phyloP scores from a whole-genome alignment of 1,140 invertebrate genomes.

The Alviniconcha marisindica region DNA sequence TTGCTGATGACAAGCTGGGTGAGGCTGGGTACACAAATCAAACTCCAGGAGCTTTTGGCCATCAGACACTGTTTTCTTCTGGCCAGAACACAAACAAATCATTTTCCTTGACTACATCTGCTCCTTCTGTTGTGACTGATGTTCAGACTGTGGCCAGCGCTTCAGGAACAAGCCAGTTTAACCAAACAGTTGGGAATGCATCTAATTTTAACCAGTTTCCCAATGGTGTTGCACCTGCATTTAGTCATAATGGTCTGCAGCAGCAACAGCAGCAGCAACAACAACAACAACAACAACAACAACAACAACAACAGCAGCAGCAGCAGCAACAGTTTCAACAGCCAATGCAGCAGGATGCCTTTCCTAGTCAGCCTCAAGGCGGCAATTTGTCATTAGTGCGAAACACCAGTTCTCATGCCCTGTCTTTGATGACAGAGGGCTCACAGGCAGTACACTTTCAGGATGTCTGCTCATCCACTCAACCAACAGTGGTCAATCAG shows the following conservation, averaged over 20 bases:
- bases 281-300: slow-evolving; percentile 27
- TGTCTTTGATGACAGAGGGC: neutral
- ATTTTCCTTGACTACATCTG: neutral
- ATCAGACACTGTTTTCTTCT: neutral
- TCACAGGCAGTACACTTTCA: neutral
- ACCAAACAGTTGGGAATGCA: neutral
- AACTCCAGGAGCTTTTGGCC: neutral
- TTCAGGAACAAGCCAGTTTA: neutral
- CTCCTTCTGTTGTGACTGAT: neutral
- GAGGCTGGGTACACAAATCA: neutral
- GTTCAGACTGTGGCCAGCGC: neutral
- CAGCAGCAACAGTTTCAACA: neutral
- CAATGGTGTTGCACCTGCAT: neutral
- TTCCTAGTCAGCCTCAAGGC: neutral
- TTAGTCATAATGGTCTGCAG: neutral
- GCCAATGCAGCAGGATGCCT: slow-evolving; percentile 1
- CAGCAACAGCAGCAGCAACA: slow-evolving; percentile 34
- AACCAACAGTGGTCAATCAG: neutral
- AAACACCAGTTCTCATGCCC: slow-evolving; percentile 15
- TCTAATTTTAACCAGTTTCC: slow-evolving; percentile 31
- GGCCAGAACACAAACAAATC: neutral
- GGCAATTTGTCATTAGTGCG: neutral
- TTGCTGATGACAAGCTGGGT: neutral
- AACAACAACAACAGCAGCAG: slow-evolving; percentile 27
- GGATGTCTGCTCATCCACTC: neutral